These are phyloP conservation scores for Drosophila seguyi DNA, from an alignment of 1,140 invertebrate species.

Conservation along the genomic window DNA sequence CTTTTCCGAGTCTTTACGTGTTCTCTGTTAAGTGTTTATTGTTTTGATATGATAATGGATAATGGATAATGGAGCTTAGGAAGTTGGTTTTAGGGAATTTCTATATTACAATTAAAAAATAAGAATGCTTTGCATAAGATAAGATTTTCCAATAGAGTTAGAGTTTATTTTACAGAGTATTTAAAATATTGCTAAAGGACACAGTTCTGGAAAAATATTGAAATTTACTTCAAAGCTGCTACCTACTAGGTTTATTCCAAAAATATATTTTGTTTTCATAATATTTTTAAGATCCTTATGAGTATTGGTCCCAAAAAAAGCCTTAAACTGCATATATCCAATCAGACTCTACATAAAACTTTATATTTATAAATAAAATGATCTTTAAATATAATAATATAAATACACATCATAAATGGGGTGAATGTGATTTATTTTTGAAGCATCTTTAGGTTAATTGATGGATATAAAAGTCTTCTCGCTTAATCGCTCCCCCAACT, in stretches of 20 bases:
- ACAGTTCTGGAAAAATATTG: not conserved
- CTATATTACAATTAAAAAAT: not conserved
- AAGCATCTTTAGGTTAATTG: conserved; percentile 13
- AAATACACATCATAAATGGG: not conserved
- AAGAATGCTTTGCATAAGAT: not conserved
- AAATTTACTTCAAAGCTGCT: not conserved
- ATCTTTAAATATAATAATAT: not conserved
- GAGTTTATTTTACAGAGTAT: too few relatives aligned
- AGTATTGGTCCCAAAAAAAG: not conserved
- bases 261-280: not conserved
- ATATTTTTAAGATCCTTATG: not conserved
- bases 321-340: not conserved
- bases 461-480: conserved; percentile 13
- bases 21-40: not conserved
- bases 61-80: not conserved
- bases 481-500: conserved; percentile 13
- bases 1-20: too few relatives aligned
- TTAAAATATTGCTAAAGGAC: not conserved
- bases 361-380: too few relatives aligned
- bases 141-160: not conserved
- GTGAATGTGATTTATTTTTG: conserved; percentile 15
- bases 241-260: too few relatives aligned
- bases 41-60: not conserved
- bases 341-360: not conserved
- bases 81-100: not conserved